Percentiles rank a stretch among this genome's conserved stretches.
phyloP scores from a whole-genome alignment of 2,888 invertebrate species.

The Achlya flavicornis region DNA sequence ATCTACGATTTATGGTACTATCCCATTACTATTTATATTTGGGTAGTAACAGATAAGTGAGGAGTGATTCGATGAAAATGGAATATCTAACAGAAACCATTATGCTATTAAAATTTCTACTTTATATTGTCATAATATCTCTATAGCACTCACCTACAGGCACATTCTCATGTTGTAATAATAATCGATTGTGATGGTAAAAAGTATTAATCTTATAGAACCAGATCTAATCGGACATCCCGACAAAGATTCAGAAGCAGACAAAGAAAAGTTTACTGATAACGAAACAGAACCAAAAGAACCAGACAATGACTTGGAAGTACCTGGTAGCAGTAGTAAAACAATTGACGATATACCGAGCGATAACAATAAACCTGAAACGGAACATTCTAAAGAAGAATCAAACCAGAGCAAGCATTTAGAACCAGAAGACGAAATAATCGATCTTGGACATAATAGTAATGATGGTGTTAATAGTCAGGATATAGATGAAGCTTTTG shows the following conservation, averaged over 20 bases:
- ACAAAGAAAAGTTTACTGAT: neutral
- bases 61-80: too few species aligned
- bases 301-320: neutral
- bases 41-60: too few species aligned
- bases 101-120: neutral
- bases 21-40: too few species aligned
- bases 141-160: neutral
- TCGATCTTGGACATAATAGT: neutral
- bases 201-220: neutral
- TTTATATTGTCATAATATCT: neutral
- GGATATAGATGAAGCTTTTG: neutral
- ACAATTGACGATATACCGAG: neutral
- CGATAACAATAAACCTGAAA: neutral
- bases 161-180: neutral
- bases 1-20: too few species aligned
- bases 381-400: neutral
- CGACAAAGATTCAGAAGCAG: neutral
- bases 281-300: neutral
- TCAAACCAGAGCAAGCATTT: neutral
- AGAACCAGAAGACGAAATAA: neutral
- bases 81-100: too few species aligned
- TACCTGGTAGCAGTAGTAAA: neutral
- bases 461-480: neutral
- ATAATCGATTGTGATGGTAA: neutral
- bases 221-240: neutral